Percentiles rank a stretch among this genome's conserved stretches.
phyloP scores from a whole-genome alignment of 2,113 vertebrate genomes.

The Suncus etruscus region DNA sequence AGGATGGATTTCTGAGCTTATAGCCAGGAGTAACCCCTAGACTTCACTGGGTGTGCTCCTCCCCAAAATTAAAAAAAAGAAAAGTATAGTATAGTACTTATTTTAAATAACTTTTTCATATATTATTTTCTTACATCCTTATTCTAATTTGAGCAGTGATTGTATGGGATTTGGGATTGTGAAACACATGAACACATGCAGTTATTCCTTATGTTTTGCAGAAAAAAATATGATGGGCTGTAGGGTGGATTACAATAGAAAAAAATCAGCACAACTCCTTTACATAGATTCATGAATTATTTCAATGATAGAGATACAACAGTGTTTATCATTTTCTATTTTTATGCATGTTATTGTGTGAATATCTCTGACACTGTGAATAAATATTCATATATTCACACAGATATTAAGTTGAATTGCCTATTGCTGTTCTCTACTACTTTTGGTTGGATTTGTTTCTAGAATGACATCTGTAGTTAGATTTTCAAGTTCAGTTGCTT shows the following conservation, averaged over 20 bases:
- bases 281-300: neutral
- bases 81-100: too few relatives aligned
- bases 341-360: neutral
- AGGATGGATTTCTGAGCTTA: too few relatives aligned
- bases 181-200: neutral
- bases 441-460: constrained; percentile 61
- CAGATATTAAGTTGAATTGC: neutral
- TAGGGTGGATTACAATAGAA: neutral
- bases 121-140: neutral
- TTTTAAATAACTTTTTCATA: too few relatives aligned
- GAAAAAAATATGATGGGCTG: neutral
- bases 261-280: neutral
- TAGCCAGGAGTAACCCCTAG: too few relatives aligned
- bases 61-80: too few relatives aligned
- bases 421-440: constrained; percentile 32
- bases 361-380: neutral
- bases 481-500: constrained; percentile 78
- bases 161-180: accelerated
- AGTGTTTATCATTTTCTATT: neutral
- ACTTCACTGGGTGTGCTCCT: too few relatives aligned
- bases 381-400: neutral
- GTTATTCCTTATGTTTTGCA: neutral
- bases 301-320: neutral
- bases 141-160: neutral
- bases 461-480: constrained; percentile 79